These are phyloP conservation scores for Tetranychus truncatus DNA, from an alignment of 2,888 invertebrate species.

Conservation along the genomic window DNA sequence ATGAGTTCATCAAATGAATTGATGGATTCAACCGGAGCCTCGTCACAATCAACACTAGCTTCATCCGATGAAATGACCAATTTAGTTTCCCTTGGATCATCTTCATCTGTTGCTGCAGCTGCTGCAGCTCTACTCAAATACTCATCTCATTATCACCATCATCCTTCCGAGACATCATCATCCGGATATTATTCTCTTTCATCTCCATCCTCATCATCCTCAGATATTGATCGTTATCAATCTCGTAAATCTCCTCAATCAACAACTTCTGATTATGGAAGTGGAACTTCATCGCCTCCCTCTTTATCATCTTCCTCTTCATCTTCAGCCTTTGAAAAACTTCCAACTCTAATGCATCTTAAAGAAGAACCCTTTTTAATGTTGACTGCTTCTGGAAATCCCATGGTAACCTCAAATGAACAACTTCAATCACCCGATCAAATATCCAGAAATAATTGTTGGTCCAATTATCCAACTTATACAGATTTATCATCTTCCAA, in stretches of 20 bases:
- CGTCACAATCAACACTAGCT: slow-evolving; percentile 22
- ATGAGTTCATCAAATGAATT: slow-evolving; percentile 1
- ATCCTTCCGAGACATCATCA: background rate
- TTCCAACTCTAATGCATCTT: background rate
- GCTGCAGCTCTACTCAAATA: background rate
- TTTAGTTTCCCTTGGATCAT: slow-evolving; percentile 20
- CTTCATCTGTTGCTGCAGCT: background rate
- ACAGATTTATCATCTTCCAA: slow-evolving; percentile 6
- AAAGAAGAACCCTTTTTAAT: background rate
- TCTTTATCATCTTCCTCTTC: slow-evolving; percentile 6
- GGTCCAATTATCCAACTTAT: slow-evolving; percentile 11
- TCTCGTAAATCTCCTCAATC: slow-evolving; percentile 19
- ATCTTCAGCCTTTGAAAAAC: slow-evolving; percentile 18
- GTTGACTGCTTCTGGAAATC: too few relatives aligned
- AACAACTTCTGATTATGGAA: slow-evolving; percentile 21
- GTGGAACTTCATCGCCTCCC: slow-evolving; percentile 22
- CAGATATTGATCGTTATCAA: slow-evolving; percentile 3
- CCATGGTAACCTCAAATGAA: too few relatives aligned
- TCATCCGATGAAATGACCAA: slow-evolving; percentile 25
- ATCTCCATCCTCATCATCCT: slow-evolving; percentile 2
- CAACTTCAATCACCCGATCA: too few relatives aligned
- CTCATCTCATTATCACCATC: slow-evolving; percentile 5
- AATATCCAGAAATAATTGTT: background rate
- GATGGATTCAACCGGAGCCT: slow-evolving; percentile 12
- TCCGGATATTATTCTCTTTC: background rate